Percentiles rank a stretch among this genome's conserved stretches.
phyloP scores from a whole-genome alignment of 2,888 invertebrate species.

The Drosophila mercatorum region DNA sequence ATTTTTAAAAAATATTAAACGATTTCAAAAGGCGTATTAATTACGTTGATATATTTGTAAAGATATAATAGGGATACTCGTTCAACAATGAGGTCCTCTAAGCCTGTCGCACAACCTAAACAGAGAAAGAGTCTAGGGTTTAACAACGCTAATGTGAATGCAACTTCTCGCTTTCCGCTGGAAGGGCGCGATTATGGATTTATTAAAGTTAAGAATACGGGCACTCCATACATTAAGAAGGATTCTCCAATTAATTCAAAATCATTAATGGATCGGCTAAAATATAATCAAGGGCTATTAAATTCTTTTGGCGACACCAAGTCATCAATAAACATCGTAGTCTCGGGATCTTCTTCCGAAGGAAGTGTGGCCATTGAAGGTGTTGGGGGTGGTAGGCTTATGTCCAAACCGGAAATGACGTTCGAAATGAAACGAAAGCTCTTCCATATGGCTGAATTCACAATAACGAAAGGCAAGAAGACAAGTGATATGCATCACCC shows the following conservation, averaged over 20 bases:
- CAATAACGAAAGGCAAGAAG: slow-evolving; percentile 52
- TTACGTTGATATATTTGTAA: background rate
- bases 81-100: background rate
- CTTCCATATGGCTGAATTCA: slow-evolving; percentile 57
- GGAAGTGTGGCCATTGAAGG: background rate
- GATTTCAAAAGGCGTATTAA: background rate
- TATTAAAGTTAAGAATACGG: slow-evolving; percentile 21
- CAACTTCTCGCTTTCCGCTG: slow-evolving; percentile 15
- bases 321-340: too few relatives aligned
- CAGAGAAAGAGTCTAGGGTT: background rate
- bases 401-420: background rate
- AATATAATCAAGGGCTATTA: background rate
- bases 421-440: slow-evolving; percentile 58
- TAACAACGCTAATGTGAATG: slow-evolving; percentile 13
- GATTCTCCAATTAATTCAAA: slow-evolving; percentile 6
- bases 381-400: too few relatives aligned
- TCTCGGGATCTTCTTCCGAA: background rate
- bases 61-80: too few relatives aligned
- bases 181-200: slow-evolving; percentile 48
- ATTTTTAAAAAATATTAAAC: background rate
- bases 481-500: slow-evolving; percentile 39
- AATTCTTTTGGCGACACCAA: background rate
- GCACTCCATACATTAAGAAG: slow-evolving; percentile 45
- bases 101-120: fast-evolving
- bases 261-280: slow-evolving; percentile 19